phyloP scores from a whole-genome alignment of 2,888 invertebrate species.

The Opisthograptis luteolata region DNA sequence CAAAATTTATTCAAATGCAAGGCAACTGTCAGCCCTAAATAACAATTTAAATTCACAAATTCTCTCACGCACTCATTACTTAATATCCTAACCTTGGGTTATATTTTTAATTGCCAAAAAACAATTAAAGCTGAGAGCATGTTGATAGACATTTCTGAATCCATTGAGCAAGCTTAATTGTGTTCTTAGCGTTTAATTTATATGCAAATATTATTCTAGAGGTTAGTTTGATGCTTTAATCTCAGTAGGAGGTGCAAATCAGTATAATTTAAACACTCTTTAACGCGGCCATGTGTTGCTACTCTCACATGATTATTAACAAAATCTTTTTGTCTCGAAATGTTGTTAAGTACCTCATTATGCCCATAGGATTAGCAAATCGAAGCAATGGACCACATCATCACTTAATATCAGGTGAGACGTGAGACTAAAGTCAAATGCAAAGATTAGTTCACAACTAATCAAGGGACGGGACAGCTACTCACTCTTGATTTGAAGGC shows the following conservation, averaged over 20 bases:
- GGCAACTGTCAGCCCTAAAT: conserved; percentile 19
- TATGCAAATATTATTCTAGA: conserved; percentile 36
- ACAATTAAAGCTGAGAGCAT: conserved; percentile 39
- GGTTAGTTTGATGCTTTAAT: conserved; percentile 22
- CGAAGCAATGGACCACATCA: too few relatives aligned
- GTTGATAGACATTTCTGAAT: conserved; percentile 31
- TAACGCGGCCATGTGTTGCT: too few relatives aligned
- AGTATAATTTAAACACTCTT: conserved; percentile 9
- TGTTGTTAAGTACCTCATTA: too few relatives aligned
- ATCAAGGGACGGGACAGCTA: too few relatives aligned
- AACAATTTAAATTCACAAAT: conserved; percentile 36
- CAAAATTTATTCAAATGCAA: too few relatives aligned
- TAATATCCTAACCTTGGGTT: conserved; percentile 63
- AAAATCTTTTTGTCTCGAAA: too few relatives aligned
- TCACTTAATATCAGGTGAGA: too few relatives aligned
- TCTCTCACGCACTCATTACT: conserved; percentile 64
- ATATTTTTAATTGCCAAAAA: conserved; percentile 54
- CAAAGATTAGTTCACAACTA: too few relatives aligned
- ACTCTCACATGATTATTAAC: too few relatives aligned
- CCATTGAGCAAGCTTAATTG: conserved; percentile 46
- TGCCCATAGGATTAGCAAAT: too few relatives aligned
- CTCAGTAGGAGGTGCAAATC: background rate
- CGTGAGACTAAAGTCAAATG: too few relatives aligned
- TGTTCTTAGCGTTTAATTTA: conserved; percentile 38
- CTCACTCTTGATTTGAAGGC: too few relatives aligned